These are phyloP conservation scores for Linurgus olivaceus DNA, from an alignment of 2,797 vertebrate species.

Conservation along the genomic window DNA sequence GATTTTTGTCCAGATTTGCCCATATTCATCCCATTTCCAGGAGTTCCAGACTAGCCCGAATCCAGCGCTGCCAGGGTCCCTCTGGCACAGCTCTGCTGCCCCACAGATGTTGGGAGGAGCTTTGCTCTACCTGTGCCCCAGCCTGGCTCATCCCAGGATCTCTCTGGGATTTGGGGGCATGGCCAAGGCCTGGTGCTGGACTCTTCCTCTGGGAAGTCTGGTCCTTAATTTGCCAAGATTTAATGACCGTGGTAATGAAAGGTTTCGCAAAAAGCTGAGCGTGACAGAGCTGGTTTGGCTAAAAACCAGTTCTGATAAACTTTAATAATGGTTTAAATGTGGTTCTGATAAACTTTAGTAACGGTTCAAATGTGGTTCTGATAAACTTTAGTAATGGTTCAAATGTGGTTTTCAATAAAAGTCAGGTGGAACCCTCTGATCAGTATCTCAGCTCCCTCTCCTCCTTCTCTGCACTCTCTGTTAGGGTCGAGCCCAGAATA, in stretches of 20 bases:
- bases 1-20: neutral
- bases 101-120: neutral
- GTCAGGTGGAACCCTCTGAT: neutral
- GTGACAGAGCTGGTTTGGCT: neutral
- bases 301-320: neutral
- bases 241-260: neutral
- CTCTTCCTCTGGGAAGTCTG: fast-evolving
- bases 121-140: neutral
- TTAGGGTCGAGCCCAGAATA: neutral
- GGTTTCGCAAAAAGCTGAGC: neutral
- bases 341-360: neutral
- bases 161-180: neutral
- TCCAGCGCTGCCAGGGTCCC: neutral
- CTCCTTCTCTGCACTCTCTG: neutral
- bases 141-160: neutral
- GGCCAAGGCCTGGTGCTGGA: neutral
- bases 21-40: neutral
- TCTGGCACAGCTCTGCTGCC: neutral
- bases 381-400: neutral
- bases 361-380: neutral
- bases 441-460: neutral
- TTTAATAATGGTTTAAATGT: neutral
- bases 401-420: neutral
- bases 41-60: neutral
- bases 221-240: neutral